Conservation (phyloP, 2,888 invertebrate species). For the Nycteola revayana region DNA sequence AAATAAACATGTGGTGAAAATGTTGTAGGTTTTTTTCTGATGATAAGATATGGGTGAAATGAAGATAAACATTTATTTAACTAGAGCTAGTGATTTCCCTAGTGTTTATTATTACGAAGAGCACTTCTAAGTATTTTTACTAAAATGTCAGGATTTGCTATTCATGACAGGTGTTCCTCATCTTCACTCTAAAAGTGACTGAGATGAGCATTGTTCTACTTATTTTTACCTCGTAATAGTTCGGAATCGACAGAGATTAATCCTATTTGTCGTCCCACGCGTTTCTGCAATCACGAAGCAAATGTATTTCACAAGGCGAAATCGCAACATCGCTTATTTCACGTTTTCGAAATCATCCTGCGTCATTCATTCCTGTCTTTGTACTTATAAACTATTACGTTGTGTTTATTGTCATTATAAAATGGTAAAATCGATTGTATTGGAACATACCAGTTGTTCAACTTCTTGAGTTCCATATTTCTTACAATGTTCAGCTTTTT, state of each 20-base stretch:
- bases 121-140: not conserved
- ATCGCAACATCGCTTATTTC: constrained; percentile 79
- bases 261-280: constrained; percentile 77
- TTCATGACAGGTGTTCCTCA: constrained; percentile 22
- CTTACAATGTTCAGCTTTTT: no score
- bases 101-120: constrained; percentile 7
- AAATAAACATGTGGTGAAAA: constrained; percentile 71
- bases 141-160: constrained; percentile 9
- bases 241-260: constrained; percentile 64
- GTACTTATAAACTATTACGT: constrained; percentile 49
- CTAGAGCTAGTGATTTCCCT: constrained; percentile 30
- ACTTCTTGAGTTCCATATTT: no score
- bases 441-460: constrained; percentile 15
- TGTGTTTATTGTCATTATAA: constrained; percentile 40
- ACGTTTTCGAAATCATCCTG: constrained; percentile 78
- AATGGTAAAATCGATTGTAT: constrained; percentile 35
- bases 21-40: constrained; percentile 40
- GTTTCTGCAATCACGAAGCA: constrained; percentile 71
- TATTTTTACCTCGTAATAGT: constrained; percentile 43
- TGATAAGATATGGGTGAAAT: constrained; percentile 73
- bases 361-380: constrained; percentile 70
- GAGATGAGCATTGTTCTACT: constrained; percentile 14
- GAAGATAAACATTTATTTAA: constrained; percentile 47
- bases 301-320: constrained; percentile 74
- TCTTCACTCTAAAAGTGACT: constrained; percentile 17